Percentiles rank a stretch among this genome's conserved stretches.
phyloP scores from a whole-genome alignment of 2,888 invertebrate genomes.

The Scaptomyza caliginosa region DNA sequence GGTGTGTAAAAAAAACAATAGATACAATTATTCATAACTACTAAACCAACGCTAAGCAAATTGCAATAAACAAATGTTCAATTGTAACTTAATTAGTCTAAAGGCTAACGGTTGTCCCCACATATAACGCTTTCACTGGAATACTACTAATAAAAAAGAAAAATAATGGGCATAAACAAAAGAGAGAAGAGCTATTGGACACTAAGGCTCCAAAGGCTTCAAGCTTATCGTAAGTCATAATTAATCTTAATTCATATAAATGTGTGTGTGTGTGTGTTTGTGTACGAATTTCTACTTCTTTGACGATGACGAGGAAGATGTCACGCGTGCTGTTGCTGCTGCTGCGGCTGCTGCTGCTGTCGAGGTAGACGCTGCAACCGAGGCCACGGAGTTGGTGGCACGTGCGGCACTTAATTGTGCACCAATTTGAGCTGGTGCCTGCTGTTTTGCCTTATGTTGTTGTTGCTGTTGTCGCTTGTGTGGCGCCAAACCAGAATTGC shows the following conservation, averaged over 20 bases:
- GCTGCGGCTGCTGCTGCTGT: constrained; percentile 24
- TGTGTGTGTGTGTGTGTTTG: constrained; percentile 29
- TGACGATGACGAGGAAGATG: constrained; percentile 61
- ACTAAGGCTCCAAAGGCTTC: constrained; percentile 22
- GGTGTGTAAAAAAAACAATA: constrained; percentile 24
- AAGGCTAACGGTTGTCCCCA: constrained; percentile 64
- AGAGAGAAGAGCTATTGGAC: constrained; percentile 48
- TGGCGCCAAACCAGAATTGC: constrained; percentile 78
- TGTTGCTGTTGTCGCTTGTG: constrained; percentile 63
- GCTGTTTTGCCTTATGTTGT: constrained; percentile 59
- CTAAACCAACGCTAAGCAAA: constrained; percentile 66
- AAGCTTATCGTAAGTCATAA: constrained; percentile 51
- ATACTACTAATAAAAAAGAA: constrained; percentile 57
- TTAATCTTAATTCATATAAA: constrained; percentile 59
- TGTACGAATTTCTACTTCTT: constrained; percentile 61
- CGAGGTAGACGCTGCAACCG: constrained; percentile 23
- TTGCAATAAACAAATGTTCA: constrained; percentile 67
- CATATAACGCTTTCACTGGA: constrained; percentile 53
- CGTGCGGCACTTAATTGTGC: constrained; percentile 64
- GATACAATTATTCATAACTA: constrained; percentile 58
- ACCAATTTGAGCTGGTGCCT: constrained; percentile 55
- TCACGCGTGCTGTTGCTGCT: constrained; percentile 27
- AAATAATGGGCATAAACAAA: constrained; percentile 64
- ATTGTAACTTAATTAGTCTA: constrained; percentile 69
- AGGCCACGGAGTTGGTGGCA: constrained; percentile 43